Conservation (phyloP, 2,888 invertebrate species). For the Panorpa germanica region DNA sequence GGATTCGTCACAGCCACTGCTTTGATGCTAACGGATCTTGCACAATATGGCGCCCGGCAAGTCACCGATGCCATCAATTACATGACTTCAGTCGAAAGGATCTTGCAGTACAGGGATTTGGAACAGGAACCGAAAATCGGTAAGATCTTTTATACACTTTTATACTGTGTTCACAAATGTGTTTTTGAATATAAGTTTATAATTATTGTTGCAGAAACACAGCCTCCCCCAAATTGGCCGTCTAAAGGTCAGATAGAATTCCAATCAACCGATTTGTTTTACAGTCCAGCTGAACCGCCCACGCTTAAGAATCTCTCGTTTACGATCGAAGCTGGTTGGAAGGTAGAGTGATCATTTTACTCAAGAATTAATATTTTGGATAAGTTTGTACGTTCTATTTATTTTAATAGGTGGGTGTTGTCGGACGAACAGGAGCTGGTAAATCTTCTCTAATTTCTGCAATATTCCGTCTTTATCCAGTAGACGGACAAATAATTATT, state of each 20-base stretch:
- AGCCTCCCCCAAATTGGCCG: slow-evolving; percentile 49
- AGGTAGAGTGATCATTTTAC: too few species aligned
- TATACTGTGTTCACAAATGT: too few species aligned
- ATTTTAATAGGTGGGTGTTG: slow-evolving; percentile 41
- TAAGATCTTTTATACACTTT: too few species aligned
- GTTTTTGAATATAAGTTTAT: slow-evolving; percentile 12
- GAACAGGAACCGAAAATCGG: slow-evolving; percentile 36
- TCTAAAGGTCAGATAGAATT: slow-evolving; percentile 41
- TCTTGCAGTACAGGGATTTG: slow-evolving; percentile 50
- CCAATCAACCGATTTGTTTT: slow-evolving; percentile 41
- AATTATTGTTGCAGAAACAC: slow-evolving; percentile 18
- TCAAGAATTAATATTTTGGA: too few species aligned
- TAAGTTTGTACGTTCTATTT: not conserved
- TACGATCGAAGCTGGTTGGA: slow-evolving; percentile 40
- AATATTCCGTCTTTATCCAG: slow-evolving; percentile 46
- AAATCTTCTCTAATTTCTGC: slow-evolving; percentile 51
- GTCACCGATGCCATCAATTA: slow-evolving; percentile 48
- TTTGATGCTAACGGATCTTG: slow-evolving; percentile 49
- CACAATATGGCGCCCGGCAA: slow-evolving; percentile 47
- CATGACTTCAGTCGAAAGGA: slow-evolving; percentile 55
- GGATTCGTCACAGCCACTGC: slow-evolving; percentile 49
- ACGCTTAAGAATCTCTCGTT: slow-evolving; percentile 49
- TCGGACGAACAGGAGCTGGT: slow-evolving; percentile 60
- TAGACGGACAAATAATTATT: slow-evolving; percentile 40
- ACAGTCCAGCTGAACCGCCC: slow-evolving; percentile 37